Evolutionary conservation across 2,888 invertebrate species (phyloP).

Genomic region (Agapostemon virescens): DNA sequence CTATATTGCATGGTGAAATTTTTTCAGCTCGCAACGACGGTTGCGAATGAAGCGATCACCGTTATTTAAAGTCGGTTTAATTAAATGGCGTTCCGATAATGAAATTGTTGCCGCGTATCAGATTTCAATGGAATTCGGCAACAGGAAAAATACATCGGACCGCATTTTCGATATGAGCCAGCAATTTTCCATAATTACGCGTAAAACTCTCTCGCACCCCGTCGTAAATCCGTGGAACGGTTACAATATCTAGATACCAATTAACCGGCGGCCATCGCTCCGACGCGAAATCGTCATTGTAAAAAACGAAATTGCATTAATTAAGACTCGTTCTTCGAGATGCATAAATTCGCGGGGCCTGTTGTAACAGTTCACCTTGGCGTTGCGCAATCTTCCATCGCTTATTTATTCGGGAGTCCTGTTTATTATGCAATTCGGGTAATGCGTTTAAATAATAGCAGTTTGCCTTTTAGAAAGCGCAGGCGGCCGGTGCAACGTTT

Average conservation of each 20-base stretch:
- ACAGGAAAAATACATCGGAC: too few species aligned
- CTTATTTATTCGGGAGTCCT: slow-evolving; percentile 29
- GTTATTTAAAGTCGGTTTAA: neutral
- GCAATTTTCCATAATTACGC: neutral
- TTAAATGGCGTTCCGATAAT: neutral
- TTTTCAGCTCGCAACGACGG: neutral
- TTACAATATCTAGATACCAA: neutral
- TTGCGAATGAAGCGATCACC: neutral
- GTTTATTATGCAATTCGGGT: slow-evolving; percentile 39
- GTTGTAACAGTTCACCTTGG: slow-evolving; percentile 9
- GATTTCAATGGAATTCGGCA: neutral
- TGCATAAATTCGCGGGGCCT: neutral
- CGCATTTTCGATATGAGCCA: neutral
- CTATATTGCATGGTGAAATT: neutral
- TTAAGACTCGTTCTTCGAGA: slow-evolving; percentile 14
- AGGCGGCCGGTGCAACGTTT: slow-evolving; percentile 20
- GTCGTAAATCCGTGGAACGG: neutral
- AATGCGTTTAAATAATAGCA: slow-evolving; percentile 48
- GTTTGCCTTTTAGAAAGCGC: slow-evolving; percentile 41
- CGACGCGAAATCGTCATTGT: neutral
- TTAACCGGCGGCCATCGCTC: neutral
- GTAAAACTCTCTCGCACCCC: neutral
- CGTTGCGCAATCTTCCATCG: neutral
- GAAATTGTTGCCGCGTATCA: neutral
- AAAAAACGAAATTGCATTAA: slow-evolving; percentile 20